phyloP scores from a whole-genome alignment of 2,888 invertebrate species.

The Cremastinae sp. region DNA sequence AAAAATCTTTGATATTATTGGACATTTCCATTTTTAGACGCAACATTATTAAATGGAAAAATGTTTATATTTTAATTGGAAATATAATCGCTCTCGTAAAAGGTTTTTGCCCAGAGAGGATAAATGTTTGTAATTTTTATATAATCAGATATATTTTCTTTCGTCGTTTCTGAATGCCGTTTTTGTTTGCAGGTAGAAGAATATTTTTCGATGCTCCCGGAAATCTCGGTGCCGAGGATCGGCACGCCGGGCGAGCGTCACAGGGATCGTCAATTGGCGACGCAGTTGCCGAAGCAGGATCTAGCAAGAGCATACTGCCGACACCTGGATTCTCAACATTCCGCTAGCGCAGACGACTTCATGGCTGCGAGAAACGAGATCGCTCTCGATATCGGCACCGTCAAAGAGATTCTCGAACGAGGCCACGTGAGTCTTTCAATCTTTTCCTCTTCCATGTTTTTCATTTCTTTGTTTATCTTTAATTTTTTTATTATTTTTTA shows the following conservation, averaged over 20 bases:
- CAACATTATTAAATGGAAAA: too few relatives aligned
- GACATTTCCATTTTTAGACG: too few relatives aligned
- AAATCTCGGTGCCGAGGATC: conserved; percentile 84
- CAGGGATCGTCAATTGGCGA: conserved; percentile 90
- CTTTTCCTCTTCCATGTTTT: too few relatives aligned
- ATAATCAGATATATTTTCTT: not conserved
- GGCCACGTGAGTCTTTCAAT: conserved; percentile 72
- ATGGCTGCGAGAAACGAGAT: conserved; percentile 96
- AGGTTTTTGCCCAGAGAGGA: too few relatives aligned
- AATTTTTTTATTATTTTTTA: not conserved
- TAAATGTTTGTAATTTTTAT: too few relatives aligned
- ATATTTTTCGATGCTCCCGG: conserved; percentile 94
- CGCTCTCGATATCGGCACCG: conserved; percentile 94
- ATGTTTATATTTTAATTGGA: too few relatives aligned
- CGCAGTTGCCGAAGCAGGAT: conserved; percentile 97
- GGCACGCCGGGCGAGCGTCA: conserved; percentile 91
- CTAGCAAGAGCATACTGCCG: conserved; percentile 93
- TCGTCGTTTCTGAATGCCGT: not conserved
- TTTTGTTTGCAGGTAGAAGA: conserved; percentile 88
- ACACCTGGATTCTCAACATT: conserved; percentile 89
- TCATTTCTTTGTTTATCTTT: not conserved
- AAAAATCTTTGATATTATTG: too few relatives aligned
- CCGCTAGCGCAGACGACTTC: conserved; percentile 95
- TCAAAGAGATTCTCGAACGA: conserved; percentile 75
- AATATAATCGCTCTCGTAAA: too few relatives aligned